phyloP scores from a whole-genome alignment of 2,888 invertebrate genomes.

The Rhagonycha lutea region DNA sequence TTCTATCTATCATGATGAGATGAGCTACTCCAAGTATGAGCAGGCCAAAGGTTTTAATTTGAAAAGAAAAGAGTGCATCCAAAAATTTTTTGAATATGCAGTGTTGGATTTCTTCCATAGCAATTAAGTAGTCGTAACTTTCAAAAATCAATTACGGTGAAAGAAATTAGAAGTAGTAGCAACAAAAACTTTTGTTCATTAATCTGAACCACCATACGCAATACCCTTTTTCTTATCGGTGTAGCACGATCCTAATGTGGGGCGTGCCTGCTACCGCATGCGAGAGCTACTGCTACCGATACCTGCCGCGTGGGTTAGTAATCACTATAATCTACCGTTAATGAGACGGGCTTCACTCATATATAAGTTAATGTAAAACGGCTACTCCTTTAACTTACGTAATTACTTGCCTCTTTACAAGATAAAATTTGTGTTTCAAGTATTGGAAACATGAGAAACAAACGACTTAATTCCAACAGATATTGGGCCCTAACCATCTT shows the following conservation, averaged over 20 bases:
- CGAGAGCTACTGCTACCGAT: constrained; percentile 34
- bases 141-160: not conserved
- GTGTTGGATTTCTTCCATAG: not conserved
- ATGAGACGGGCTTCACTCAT: constrained; percentile 48
- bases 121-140: not conserved
- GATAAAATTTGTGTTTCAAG: not conserved
- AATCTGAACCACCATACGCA: constrained; percentile 9
- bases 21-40: too few relatives aligned
- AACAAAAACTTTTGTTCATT: not conserved
- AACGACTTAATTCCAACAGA: not conserved
- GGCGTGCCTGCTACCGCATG: constrained; percentile 41
- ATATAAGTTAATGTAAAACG: constrained; percentile 37
- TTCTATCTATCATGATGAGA: not conserved
- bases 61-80: not conserved
- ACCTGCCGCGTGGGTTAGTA: constrained; percentile 46
- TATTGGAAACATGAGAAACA: not conserved
- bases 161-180: not conserved
- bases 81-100: not conserved
- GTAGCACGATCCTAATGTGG: constrained; percentile 40
- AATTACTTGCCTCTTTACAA: not conserved
- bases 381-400: constrained; percentile 23
- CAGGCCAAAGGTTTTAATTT: not conserved
- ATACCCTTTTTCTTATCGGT: constrained; percentile 32
- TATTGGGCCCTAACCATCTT: not conserved
- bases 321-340: constrained; percentile 50